phyloP scores from a whole-genome alignment of 1,140 invertebrate species.

The Kradibia gibbosae region DNA sequence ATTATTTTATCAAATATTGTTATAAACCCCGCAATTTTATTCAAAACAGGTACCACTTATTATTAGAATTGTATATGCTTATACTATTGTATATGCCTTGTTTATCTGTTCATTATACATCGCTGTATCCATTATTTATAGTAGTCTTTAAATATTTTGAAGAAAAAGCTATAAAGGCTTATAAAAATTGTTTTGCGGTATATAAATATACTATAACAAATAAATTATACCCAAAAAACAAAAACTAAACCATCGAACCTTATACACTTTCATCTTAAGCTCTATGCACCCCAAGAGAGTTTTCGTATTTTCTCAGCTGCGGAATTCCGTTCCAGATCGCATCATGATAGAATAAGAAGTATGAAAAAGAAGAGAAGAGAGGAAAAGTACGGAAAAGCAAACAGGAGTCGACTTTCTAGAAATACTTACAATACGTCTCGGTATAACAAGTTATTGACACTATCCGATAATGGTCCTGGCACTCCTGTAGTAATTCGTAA shows the following conservation, averaged over 20 bases:
- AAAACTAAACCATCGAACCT: not conserved
- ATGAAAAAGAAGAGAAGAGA: not conserved
- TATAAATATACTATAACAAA: not conserved
- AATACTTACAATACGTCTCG: not conserved
- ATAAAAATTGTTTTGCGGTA: not conserved
- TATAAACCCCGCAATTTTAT: too few relatives aligned
- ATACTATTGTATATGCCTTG: too few relatives aligned
- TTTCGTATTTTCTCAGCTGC: constrained; percentile 17
- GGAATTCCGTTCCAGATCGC: constrained; percentile 21
- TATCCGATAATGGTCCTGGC: constrained; percentile 19
- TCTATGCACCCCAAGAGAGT: not conserved
- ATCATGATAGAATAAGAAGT: constrained; percentile 6
- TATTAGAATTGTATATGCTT: too few relatives aligned
- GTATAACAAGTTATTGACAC: constrained; percentile 32
- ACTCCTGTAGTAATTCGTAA: not conserved
- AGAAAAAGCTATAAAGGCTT: not conserved
- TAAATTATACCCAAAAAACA: constrained; percentile 13
- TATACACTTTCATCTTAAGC: not conserved
- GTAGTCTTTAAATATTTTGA: not conserved
- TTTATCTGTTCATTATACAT: too few relatives aligned
- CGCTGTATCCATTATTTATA: too few relatives aligned
- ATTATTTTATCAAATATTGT: too few relatives aligned
- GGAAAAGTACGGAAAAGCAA: constrained; percentile 10
- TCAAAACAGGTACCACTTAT: too few relatives aligned
- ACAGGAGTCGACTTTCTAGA: constrained; percentile 7